Evolutionary conservation across 2,888 invertebrate species (phyloP).

Genomic region (Caenorhabditis sp.): DNA sequence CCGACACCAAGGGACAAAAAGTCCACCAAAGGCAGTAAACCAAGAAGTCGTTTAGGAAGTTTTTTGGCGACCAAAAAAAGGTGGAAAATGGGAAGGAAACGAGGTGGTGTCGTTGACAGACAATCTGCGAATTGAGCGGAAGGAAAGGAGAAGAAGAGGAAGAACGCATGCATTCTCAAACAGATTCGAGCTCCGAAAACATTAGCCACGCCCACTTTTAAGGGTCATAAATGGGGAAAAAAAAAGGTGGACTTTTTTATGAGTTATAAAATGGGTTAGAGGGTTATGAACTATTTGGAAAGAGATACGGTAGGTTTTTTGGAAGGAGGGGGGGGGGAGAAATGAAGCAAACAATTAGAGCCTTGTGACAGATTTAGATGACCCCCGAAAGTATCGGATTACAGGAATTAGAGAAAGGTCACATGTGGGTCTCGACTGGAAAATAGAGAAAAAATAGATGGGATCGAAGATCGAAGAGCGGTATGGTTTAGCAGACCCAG

Average conservation of each 20-base stretch:
- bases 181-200: not conserved
- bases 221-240: not conserved
- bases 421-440: too few relatives aligned
- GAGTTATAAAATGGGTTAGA: not conserved
- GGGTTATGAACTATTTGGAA: not conserved
- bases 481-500: too few relatives aligned
- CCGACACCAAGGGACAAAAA: too few relatives aligned
- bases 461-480: too few relatives aligned
- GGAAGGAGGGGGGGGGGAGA: not conserved
- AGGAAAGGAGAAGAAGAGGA: too few relatives aligned
- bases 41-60: not conserved
- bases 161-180: slow-evolving; percentile 17
- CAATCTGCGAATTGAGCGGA: not conserved
- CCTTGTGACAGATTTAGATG: too few relatives aligned
- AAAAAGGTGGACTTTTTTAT: not conserved
- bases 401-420: too few relatives aligned
- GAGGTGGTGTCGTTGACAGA: slow-evolving; percentile 19
- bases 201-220: not conserved
- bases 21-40: too few relatives aligned
- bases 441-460: too few relatives aligned
- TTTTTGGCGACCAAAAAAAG: not conserved
- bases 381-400: too few relatives aligned
- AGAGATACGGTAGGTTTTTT: not conserved
- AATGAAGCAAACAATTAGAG: not conserved
- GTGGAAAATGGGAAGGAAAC: slow-evolving; percentile 1